Evolutionary conservation across 2,113 vertebrate species (phyloP).

Genomic region (Thryonomys swinderianus): DNA sequence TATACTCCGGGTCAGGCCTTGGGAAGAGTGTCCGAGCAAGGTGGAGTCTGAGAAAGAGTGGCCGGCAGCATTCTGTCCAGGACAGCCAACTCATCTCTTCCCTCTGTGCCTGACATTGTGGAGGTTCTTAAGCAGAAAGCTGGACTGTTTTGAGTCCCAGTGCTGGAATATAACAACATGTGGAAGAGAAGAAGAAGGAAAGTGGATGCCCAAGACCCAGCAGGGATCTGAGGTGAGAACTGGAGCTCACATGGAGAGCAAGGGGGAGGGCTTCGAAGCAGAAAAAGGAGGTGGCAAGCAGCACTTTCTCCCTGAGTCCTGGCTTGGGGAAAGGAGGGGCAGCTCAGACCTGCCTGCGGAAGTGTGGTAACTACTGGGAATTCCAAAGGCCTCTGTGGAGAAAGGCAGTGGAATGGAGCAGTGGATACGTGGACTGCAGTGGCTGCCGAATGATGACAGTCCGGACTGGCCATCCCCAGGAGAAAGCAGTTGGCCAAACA

Average conservation of each 20-base stretch:
- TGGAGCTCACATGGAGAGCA: not conserved
- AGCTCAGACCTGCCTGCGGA: not conserved
- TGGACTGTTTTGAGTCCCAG: not conserved
- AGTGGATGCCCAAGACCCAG: not conserved
- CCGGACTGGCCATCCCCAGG: not conserved
- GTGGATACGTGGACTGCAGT: not conserved
- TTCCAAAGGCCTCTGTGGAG: not conserved
- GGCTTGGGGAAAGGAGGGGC: not conserved
- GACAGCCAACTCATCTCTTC: not conserved
- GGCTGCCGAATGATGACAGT: not conserved
- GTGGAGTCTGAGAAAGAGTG: not conserved
- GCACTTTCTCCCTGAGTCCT: not conserved
- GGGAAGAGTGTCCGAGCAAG: not conserved
- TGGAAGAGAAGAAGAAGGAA: not conserved
- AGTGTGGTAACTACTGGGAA: not conserved
- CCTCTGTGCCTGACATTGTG: not conserved
- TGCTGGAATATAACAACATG: not conserved
- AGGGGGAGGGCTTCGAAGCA: not conserved
- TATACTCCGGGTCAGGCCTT: not conserved
- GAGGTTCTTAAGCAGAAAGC: not conserved
- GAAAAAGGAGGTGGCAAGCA: not conserved
- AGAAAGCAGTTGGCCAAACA: not conserved
- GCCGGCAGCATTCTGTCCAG: not conserved
- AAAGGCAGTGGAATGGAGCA: not conserved
- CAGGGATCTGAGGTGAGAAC: not conserved